These are phyloP conservation scores for Drosophila kikkawai DNA, from an alignment of 1,140 invertebrate species.

Conservation along the genomic window DNA sequence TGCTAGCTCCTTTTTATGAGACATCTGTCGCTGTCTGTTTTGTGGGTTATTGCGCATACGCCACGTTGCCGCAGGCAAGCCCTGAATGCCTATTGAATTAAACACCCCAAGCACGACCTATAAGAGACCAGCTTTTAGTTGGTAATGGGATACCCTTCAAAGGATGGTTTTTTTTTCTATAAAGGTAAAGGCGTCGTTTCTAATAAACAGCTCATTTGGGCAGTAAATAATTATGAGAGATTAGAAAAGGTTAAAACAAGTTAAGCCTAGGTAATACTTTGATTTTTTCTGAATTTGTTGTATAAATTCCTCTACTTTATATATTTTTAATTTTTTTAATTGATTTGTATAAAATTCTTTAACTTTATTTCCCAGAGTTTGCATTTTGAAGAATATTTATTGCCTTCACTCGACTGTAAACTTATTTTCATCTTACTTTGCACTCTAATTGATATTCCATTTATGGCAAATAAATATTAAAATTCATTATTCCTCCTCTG, in stretches of 20 bases:
- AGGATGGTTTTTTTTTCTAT: not conserved
- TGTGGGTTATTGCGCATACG: slow-evolving; percentile 74
- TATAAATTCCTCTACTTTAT: not conserved
- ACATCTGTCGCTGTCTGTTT: slow-evolving; percentile 33
- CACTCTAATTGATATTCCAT: not conserved
- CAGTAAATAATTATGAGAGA: not conserved
- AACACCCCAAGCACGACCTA: slow-evolving; percentile 42
- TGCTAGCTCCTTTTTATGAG: slow-evolving; percentile 18
- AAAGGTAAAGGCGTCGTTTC: not conserved
- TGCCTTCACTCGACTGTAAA: not conserved
- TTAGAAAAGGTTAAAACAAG: not conserved
- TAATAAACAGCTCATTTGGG: slow-evolving; percentile 4
- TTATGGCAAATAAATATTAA: slow-evolving; percentile 12
- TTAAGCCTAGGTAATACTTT: too few relatives aligned
- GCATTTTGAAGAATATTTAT: not conserved
- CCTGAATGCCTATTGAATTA: slow-evolving; percentile 73
- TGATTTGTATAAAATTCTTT: not conserved
- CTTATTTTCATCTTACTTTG: not conserved
- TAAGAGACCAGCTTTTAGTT: not conserved
- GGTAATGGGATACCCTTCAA: slow-evolving; percentile 24
- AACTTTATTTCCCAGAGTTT: not conserved
- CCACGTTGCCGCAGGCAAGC: slow-evolving; percentile 43
- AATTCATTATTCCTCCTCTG: slow-evolving; percentile 5
- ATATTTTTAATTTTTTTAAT: not conserved
- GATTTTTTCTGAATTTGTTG: too few relatives aligned